A percentile compares a stretch with the other conserved stretches of the same genome.
phyloP scores from a whole-genome alignment of 2,888 invertebrate genomes.

The Plusia festucae region DNA sequence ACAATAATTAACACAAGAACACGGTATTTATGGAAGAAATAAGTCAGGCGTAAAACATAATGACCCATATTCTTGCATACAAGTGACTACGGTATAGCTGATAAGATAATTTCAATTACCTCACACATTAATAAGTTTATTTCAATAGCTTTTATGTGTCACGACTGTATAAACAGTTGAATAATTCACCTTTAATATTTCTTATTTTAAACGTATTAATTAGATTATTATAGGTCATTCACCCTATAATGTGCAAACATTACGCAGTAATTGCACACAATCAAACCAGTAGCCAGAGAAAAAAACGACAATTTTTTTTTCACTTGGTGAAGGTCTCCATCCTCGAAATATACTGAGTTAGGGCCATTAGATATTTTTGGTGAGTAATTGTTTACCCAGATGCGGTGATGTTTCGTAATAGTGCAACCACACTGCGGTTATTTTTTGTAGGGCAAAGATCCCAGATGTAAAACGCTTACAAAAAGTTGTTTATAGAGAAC shows the following conservation, averaged over 20 bases:
- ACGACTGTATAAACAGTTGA: neutral
- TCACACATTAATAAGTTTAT: neutral
- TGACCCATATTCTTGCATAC: neutral
- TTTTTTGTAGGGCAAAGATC: slow-evolving; percentile 1
- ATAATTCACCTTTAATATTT: neutral
- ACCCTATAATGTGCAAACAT: neutral
- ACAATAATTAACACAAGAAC: neutral
- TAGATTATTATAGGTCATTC: neutral
- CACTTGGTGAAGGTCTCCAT: too few relatives aligned
- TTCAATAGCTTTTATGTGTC: neutral
- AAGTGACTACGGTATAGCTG: neutral
- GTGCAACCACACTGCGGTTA: neutral
- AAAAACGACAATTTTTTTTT: too few relatives aligned
- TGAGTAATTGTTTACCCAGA: neutral
- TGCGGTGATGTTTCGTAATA: neutral
- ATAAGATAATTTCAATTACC: neutral
- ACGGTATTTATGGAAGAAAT: too few relatives aligned
- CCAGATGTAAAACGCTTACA: neutral
- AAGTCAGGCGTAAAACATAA: neutral
- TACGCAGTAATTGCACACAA: neutral
- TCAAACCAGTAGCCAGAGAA: neutral
- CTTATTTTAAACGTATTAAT: neutral
- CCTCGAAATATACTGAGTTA: too few relatives aligned
- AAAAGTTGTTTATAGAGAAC: slow-evolving; percentile 4
- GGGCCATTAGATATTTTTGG: neutral